Base-by-base conservation (phyloP, 2,888 invertebrate genomes). In the Tigriopus californicus region DNA sequence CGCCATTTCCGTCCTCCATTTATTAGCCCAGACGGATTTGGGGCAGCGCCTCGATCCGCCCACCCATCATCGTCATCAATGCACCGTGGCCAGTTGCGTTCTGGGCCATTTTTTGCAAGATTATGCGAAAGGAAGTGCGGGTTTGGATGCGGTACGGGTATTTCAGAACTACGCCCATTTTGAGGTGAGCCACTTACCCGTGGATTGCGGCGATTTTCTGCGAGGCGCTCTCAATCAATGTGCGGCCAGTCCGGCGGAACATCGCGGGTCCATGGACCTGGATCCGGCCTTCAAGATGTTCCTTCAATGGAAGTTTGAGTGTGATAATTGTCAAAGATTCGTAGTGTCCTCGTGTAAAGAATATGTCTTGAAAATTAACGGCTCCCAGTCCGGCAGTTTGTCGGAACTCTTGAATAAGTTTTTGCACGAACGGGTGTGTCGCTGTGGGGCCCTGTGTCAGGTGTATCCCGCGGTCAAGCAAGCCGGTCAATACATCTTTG, bases 11-110 rank as follows among this genome's bases (percentile, higher is more conserved):
- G 46, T 46, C 11, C 25, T 56, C 11, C 56, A 56, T 41, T 24
- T 56, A 12, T n/a, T 56, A 20, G 44, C 56, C 6, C 56, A 44
- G 18, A 56, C 56, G 33, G 56, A 56, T 56, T 24, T 56, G 18
- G 41, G 22, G 10, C 13, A n/a, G 22, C 13, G 52, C 10, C 4
- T 52, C 1, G 22, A 15, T 10, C 24, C 52, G 4, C 22, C 33
- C 25, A 20, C 25, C 13, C 24, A 52, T 25, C 24, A 15, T 20
- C 1, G 15, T 5, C 12, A 52, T 11, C 15, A 4, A 2, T 52
- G 52, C 22, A n/a, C 15, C 10, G 52, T 22, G n/a, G 52, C 52
- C 33, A 15, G 25, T 5, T 52, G 52, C 33, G 11, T 20, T 25
- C 1, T 52, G 15, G 25, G 22, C 10, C 11, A 52, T 24, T 52